Evolutionary conservation across 2,888 invertebrate species (phyloP), one percentile per base, ranked within the genome.

Genomic region (Tubiluchus corallicola): DNA sequence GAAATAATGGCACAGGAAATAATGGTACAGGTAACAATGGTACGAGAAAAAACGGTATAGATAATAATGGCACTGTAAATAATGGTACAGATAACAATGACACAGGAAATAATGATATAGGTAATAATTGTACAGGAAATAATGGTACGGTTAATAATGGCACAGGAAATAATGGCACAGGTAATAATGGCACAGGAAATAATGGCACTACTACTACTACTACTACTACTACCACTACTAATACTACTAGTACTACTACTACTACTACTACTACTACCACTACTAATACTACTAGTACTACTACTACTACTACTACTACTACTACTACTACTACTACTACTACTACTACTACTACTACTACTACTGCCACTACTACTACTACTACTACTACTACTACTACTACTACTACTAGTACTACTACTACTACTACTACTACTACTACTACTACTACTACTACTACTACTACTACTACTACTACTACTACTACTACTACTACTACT

Each of bases 171-270:
- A n/a, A n/a, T n/a, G n/a, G n/a, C n/a, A n/a, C n/a, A n/a, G n/a
- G n/a, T n/a, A n/a, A n/a, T n/a, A n/a, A n/a, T n/a, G n/a, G n/a
- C n/a, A n/a, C n/a, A n/a, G n/a, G n/a, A n/a, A n/a, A n/a, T n/a
- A n/a, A n/a, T n/a, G n/a, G n/a, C 29, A 29, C 29, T 29, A 29
- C 29, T 29, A 29, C 29, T 29, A 29, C 29, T 29, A 29, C 29
- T 29, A 29, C 29, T 29, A 29, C n/a, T 29, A 29, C n/a, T n/a
- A 29, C n/a, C n/a, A 29, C n/a, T 29, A 29, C n/a, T 29, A 29
- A 9, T 29, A 29, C n/a, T 29, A 29, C 29, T 29, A 29, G 5
- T 29, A 29, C 29, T 29, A 29, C 29, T 29, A 29, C 29, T 29
- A 29, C 29, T 29, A 29, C 29, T 29, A n/a, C 29, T 29, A n/a